These are phyloP conservation scores for Gryllus longicercus DNA, from an alignment of 2,888 invertebrate species.

Conservation along the genomic window DNA sequence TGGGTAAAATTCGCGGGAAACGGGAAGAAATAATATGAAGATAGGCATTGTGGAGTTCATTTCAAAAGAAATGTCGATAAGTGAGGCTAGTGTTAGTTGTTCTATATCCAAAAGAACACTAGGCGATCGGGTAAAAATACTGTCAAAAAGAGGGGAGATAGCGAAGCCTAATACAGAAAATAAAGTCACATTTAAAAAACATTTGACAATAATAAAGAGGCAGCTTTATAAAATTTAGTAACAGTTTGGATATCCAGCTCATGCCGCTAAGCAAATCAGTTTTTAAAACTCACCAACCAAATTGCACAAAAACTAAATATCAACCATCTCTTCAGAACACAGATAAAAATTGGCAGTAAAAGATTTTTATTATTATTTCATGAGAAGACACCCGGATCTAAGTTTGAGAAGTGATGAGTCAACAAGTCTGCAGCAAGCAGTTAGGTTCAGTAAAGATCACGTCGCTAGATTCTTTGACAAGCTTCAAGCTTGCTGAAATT, in stretches of 20 bases:
- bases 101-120: not conserved
- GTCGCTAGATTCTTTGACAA: too few species aligned
- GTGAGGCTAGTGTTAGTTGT: not conserved
- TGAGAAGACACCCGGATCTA: not conserved
- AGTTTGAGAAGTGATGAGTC: not conserved
- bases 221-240: not conserved
- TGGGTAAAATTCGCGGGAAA: too few species aligned
- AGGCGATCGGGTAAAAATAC: not conserved
- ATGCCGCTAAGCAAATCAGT: constrained; percentile 32
- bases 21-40: too few species aligned
- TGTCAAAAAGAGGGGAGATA: not conserved
- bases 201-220: not conserved
- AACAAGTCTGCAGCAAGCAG: not conserved
- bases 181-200: not conserved
- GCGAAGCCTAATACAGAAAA: not conserved
- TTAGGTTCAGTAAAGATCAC: not conserved
- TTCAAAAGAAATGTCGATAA: too few species aligned
- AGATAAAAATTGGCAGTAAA: not conserved
- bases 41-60: too few species aligned
- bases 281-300: constrained; percentile 31
- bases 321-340: constrained; percentile 26
- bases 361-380: constrained; percentile 21
- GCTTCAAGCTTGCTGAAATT: too few species aligned
- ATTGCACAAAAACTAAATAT: constrained; percentile 31
- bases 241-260: not conserved